Evolutionary conservation across 2,113 vertebrate genomes (phyloP), one percentile per base, ranked within the genome.

Genomic region (Pogona vitticeps): DNA sequence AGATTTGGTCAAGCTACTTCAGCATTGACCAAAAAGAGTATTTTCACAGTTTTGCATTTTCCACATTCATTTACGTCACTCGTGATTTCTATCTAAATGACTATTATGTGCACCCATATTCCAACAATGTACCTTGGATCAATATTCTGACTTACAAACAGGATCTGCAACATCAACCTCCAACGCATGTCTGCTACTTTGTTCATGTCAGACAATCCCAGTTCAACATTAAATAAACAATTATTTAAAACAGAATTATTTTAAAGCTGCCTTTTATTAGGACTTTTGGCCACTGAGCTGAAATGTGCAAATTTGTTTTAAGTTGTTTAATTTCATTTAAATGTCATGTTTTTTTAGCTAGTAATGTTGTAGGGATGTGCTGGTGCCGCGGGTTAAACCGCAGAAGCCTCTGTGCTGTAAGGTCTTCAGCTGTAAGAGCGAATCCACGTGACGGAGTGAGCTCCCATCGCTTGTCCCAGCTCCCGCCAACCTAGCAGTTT

Each of bases 31-130:
- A 59, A 78, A 59, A 14, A 93, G 92, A 93, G 90, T 91, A 81
- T 94, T 92, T 81, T 91, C 9, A 86, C 92, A 96, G 96, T 59
- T 23, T 82, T 38, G 1, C 9, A 72, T 8, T 1, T 83, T 73
- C 13, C 26, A 20, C 28, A 79, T 23, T 79, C 58, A 33, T 79
- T 79, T 79, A 61, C 18, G 3, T 46, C 17, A 42, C 36, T 40
- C 20, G 2, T 36, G 6, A 78, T 59, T 13, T 6, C 40, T 36
- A 42, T 42, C 78, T 42, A 65, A 38, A 18, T 5, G 46, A 52
- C 46, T 52, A 52, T 52, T 52, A 52, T 52, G 46, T 52, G 46
- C 5, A 10, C 46, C 46, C 46, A 5, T 10, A 52, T 52, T 52
- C 46, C 46, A 52, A 52, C 46, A 52, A 10, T 52, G 46, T 52